These are phyloP conservation scores for Sparidentex hasta DNA, from an alignment of 2,797 vertebrate genomes.

Conservation along the genomic window DNA sequence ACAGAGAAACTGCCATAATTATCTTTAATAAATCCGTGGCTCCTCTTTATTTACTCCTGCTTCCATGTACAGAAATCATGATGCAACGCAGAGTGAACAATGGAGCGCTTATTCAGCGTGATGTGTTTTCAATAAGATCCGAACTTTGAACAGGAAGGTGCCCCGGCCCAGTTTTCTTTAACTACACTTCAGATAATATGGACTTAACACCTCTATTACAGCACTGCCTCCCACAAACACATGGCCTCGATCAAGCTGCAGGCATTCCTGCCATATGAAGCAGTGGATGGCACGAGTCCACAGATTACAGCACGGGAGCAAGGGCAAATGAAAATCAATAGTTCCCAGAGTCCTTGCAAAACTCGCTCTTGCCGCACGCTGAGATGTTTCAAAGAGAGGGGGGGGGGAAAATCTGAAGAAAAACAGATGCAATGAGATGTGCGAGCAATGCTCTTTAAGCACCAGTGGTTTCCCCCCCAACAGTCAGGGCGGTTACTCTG, in stretches of 20 bases:
- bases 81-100: conserved; percentile 49
- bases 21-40: conserved; percentile 35
- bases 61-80: conserved; percentile 33
- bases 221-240: conserved; percentile 55
- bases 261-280: conserved; percentile 47
- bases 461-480: conserved; percentile 19
- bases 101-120: conserved; percentile 24
- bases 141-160: conserved; percentile 35
- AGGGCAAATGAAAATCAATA: conserved; percentile 72
- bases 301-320: conserved; percentile 58
- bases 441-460: conserved; percentile 41
- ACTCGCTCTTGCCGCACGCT: conserved; percentile 26
- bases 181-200: conserved; percentile 35
- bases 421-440: conserved; percentile 27
- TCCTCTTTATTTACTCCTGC: conserved; percentile 34
- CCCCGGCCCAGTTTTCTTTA: conserved; percentile 26
- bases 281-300: conserved; percentile 63
- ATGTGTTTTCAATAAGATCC: conserved; percentile 49
- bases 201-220: conserved; percentile 49
- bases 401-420: conserved; percentile 2
- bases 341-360: conserved; percentile 45
- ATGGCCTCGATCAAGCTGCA: conserved; percentile 65
- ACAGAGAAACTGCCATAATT: conserved; percentile 36
- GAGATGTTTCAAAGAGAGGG: conserved; percentile 34
- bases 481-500: background rate